Evolutionary conservation across 2,797 vertebrate species (phyloP).

Genomic region (Falco rusticolus): DNA sequence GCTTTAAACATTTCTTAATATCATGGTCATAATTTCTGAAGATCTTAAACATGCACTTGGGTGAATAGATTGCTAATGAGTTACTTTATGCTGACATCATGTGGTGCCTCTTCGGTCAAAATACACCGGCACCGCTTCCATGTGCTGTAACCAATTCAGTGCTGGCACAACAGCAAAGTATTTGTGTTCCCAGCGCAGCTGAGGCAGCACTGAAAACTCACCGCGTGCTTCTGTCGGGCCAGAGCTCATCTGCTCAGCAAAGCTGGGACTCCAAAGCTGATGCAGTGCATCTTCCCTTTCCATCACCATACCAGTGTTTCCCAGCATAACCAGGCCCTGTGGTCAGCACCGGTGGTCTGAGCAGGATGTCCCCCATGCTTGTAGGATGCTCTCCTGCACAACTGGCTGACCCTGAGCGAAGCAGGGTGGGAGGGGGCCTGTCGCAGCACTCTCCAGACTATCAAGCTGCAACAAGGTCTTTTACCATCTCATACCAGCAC

Average conservation of each 20-base stretch:
- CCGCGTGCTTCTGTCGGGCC: neutral
- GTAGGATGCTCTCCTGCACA: neutral
- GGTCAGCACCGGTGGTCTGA: accelerated
- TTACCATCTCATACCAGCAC: too few species aligned
- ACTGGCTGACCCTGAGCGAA: neutral
- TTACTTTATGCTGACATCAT: conserved; percentile 18
- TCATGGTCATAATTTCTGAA: neutral
- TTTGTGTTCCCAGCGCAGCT: neutral
- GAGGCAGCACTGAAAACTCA: neutral
- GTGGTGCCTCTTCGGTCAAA: neutral
- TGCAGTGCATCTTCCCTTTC: neutral
- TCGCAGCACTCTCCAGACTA: too few species aligned
- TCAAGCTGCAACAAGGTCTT: too few species aligned
- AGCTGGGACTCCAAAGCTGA: neutral
- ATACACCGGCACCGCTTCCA: neutral
- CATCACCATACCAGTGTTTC: neutral
- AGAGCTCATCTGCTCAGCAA: neutral
- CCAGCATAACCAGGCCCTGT: neutral
- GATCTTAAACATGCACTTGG: neutral
- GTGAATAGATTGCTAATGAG: neutral
- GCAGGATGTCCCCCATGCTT: neutral
- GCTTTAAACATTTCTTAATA: neutral
- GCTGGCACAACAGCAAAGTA: neutral
- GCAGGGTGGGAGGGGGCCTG: neutral
- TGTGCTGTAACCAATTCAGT: neutral